Evolutionary conservation across 1,140 invertebrate genomes (phyloP).

Genomic region (Battus philenor): DNA sequence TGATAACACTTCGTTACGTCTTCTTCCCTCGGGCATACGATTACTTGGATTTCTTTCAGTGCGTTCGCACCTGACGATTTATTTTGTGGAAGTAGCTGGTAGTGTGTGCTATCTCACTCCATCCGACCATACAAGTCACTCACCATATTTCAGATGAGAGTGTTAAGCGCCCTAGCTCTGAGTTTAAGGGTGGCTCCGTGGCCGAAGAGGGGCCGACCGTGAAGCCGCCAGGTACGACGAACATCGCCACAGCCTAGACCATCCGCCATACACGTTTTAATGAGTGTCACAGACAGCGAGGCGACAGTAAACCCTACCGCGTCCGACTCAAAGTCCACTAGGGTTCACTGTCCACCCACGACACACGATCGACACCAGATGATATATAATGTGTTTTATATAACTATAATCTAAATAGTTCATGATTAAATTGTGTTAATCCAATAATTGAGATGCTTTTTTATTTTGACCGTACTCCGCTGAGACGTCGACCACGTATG

Average conservation of each 20-base stretch:
- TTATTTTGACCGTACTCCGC: constrained; percentile 74
- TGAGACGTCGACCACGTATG: constrained; percentile 74
- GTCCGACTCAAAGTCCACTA: constrained; percentile 35
- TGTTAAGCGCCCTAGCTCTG: constrained; percentile 73
- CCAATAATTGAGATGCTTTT: constrained; percentile 74
- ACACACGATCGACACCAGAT: constrained; percentile 69
- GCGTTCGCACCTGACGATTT: constrained; percentile 16
- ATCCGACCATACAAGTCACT: constrained; percentile 64
- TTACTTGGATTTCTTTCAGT: background rate
- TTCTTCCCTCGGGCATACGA: background rate
- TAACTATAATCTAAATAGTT: constrained; percentile 67
- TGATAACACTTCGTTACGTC: no score
- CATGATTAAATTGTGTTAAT: constrained; percentile 75
- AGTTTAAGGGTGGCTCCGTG: constrained; percentile 68
- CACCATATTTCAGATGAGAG: constrained; percentile 73
- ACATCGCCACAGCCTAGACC: constrained; percentile 61
- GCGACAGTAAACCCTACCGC: constrained; percentile 55
- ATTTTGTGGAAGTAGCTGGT: constrained; percentile 55
- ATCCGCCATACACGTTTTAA: constrained; percentile 61
- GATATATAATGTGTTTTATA: constrained; percentile 74
- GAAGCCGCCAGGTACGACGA: constrained; percentile 67
- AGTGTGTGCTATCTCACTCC: constrained; percentile 46
- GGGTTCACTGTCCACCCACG: constrained; percentile 66
- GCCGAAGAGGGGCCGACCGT: constrained; percentile 53
- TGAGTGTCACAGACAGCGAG: constrained; percentile 62